Percentiles rank a stretch among this genome's conserved stretches.
Evolutionary conservation across 2,113 vertebrate species (phyloP).

Genomic region (Colaptes auratus): DNA sequence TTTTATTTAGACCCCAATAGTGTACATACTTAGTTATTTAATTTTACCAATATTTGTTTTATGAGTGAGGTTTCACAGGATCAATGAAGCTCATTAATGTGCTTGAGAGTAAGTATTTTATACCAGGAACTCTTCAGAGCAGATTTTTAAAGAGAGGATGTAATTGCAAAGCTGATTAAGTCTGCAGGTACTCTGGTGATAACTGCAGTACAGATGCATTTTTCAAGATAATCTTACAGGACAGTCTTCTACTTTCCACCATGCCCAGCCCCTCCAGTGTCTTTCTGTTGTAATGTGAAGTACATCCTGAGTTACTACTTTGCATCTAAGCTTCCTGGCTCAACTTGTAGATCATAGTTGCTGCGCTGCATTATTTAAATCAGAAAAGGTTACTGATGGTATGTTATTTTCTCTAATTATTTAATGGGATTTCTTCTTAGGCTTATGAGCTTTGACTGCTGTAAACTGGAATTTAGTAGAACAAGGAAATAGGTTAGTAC

Average conservation of each 20-base stretch:
- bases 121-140: neutral
- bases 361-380: neutral
- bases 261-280: neutral
- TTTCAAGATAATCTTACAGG: neutral
- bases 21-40: neutral
- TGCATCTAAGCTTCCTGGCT: neutral
- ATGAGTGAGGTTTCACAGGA: neutral
- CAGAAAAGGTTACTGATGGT: neutral
- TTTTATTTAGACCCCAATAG: neutral
- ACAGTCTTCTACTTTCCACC: neutral
- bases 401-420: neutral
- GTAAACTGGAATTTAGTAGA: neutral
- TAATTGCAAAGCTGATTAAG: neutral
- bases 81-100: neutral
- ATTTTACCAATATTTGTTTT: neutral
- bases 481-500: neutral
- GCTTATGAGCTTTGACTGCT: neutral
- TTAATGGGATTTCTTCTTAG: neutral
- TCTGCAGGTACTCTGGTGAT: neutral
- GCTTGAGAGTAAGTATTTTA: neutral
- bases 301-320: neutral
- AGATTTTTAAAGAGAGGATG: neutral
- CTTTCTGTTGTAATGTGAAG: neutral
- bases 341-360: neutral
- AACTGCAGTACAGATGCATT: neutral